These are phyloP conservation scores for Delichon dasypus DNA, from an alignment of 2,797 vertebrate genomes.

Conservation along the genomic window DNA sequence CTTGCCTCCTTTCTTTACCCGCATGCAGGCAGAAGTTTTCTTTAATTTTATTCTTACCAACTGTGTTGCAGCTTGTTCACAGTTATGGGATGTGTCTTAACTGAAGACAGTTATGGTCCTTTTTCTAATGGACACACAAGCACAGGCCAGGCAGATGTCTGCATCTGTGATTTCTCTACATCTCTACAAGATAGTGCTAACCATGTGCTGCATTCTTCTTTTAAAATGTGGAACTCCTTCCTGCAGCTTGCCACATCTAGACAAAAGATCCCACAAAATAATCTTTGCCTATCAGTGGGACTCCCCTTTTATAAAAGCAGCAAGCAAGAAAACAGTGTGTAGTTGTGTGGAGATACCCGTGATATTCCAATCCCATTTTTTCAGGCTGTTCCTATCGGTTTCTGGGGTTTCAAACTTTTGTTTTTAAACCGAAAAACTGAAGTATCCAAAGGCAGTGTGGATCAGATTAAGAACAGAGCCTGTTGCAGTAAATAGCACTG, in stretches of 20 bases:
- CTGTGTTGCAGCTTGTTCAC: not conserved
- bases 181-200: not conserved
- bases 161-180: not conserved
- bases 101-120: not conserved
- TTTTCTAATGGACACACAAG: not conserved
- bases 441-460: not conserved
- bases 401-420: not conserved
- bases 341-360: accelerated
- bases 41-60: not conserved
- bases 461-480: not conserved
- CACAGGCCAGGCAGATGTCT: not conserved
- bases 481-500: not conserved
- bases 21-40: not conserved
- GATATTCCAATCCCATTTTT: not conserved
- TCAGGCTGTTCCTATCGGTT: not conserved
- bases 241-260: not conserved
- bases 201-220: not conserved
- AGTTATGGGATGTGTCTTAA: not conserved
- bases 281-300: not conserved
- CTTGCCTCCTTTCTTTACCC: not conserved
- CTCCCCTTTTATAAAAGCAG: not conserved
- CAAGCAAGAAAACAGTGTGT: not conserved
- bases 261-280: not conserved
- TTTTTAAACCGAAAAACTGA: not conserved
- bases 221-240: not conserved